A percentile compares a stretch with the other conserved stretches of the same genome.
These are phyloP conservation scores for Gymnoscopelus braueri DNA, from an alignment of 2,797 vertebrate genomes.

Conservation along the genomic window DNA sequence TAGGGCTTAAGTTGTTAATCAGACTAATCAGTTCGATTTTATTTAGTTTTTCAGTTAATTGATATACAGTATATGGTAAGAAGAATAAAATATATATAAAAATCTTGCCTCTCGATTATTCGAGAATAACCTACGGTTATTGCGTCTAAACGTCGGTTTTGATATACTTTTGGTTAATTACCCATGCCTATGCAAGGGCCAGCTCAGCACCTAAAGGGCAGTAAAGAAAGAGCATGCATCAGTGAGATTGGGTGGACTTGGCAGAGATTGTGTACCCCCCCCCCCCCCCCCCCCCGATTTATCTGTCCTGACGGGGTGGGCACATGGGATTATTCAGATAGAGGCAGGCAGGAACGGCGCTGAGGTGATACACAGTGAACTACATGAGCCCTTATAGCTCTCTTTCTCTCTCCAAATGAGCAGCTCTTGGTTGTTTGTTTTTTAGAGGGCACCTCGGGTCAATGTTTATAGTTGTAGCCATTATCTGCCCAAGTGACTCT, in stretches of 20 bases:
- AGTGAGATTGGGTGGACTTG: not conserved
- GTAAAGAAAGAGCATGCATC: slow-evolving; percentile 1
- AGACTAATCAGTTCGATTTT: too few relatives aligned
- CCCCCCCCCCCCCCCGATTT: too few relatives aligned
- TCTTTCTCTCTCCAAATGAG: slow-evolving; percentile 3
- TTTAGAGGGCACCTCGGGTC: slow-evolving; percentile 31
- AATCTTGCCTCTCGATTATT: too few relatives aligned
- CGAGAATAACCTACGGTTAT: too few relatives aligned
- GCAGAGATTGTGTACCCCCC: too few relatives aligned
- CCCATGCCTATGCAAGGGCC: slow-evolving; percentile 6
- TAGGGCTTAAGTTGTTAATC: too few relatives aligned
- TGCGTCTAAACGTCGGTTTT: too few relatives aligned
- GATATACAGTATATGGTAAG: too few relatives aligned
- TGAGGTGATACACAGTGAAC: slow-evolving; percentile 8
- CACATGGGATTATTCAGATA: slow-evolving; percentile 10
- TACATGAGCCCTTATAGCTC: slow-evolving; percentile 15
- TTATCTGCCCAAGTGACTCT: slow-evolving; percentile 40
- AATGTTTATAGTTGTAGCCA: slow-evolving; percentile 48
- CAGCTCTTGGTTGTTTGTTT: slow-evolving; percentile 18
- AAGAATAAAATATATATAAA: too few relatives aligned
- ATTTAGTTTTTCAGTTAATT: too few relatives aligned
- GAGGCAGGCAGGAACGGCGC: not conserved
- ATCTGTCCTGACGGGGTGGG: too few relatives aligned
- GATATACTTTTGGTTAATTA: not conserved
- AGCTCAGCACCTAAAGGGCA: slow-evolving; percentile 34